phyloP scores from a whole-genome alignment of 92 coral and sea anemone genomes.

The Anthopleura xanthogrammica region DNA sequence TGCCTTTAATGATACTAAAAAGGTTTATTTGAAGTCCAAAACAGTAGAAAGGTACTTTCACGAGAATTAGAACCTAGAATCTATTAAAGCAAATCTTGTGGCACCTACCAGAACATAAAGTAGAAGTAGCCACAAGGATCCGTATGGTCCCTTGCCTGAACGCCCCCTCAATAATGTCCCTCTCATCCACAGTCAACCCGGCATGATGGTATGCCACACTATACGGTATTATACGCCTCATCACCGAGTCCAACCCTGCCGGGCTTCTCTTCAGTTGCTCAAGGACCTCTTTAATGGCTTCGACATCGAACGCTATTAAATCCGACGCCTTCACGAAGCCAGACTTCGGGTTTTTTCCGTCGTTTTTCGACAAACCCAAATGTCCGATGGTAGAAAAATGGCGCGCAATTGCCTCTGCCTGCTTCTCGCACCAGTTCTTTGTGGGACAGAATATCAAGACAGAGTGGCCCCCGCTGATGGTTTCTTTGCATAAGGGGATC shows the following conservation, averaged over 20 bases:
- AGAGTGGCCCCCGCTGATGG: slow-evolving; percentile 80
- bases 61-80: no score
- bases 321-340: slow-evolving; percentile 79
- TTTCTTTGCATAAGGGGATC: slow-evolving; percentile 90
- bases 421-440: slow-evolving; percentile 98
- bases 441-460: slow-evolving; percentile 95
- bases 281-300: slow-evolving; percentile 69
- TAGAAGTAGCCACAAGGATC: slow-evolving; percentile 93
- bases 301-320: slow-evolving; percentile 68
- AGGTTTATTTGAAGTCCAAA: no score
- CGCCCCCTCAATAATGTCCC: slow-evolving; percentile 98
- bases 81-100: not conserved
- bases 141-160: slow-evolving; percentile 87
- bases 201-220: slow-evolving; percentile 98
- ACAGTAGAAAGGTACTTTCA: no score
- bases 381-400: slow-evolving; percentile 72
- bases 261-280: slow-evolving; percentile 94
- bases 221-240: slow-evolving; percentile 70
- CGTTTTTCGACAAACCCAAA: slow-evolving; percentile 30
- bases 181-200: slow-evolving; percentile 96
- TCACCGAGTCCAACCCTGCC: slow-evolving; percentile 86
- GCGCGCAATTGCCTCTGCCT: slow-evolving; percentile 91
- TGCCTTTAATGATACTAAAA: no score
- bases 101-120: slow-evolving; percentile 87
- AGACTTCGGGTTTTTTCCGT: not conserved